phyloP scores from a whole-genome alignment of 2,797 vertebrate species.

The Betta splendens region DNA sequence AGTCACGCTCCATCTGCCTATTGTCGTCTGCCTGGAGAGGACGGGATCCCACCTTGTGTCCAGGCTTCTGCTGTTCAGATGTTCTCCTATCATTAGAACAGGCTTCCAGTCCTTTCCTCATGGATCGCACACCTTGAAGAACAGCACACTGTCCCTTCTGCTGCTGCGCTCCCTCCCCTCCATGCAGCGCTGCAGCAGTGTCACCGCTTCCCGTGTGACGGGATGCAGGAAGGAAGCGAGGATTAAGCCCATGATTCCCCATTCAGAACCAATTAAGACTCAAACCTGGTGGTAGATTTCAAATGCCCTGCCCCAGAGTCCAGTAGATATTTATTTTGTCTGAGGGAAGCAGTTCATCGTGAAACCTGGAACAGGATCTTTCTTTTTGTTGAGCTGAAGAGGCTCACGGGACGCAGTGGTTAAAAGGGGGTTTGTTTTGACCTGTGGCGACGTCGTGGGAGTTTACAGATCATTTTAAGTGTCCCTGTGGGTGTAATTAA shows the following conservation, averaged over 20 bases:
- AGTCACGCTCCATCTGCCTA: conserved; percentile 60
- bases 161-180: conserved; percentile 14
- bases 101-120: conserved; percentile 19
- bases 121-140: conserved; percentile 37
- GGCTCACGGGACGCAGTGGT: no score
- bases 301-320: no score
- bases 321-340: no score
- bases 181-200: conserved; percentile 27
- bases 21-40: conserved; percentile 26
- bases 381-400: no score
- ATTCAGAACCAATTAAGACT: no score
- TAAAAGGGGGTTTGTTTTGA: neutral
- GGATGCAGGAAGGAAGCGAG: neutral
- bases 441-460: neutral
- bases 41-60: conserved; percentile 33
- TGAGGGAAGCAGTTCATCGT: no score
- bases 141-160: conserved; percentile 26
- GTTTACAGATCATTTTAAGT: conserved; percentile 7
- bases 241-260: no score
- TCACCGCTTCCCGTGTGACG: conserved; percentile 20
- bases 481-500: conserved; percentile 27
- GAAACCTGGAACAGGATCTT: no score
- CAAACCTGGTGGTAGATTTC: no score
- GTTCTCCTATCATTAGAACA: conserved; percentile 23
- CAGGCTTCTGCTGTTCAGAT: conserved; percentile 2